Evolutionary conservation across 2,113 vertebrate genomes (phyloP).

Genomic region (Cyanocitta stelleri): DNA sequence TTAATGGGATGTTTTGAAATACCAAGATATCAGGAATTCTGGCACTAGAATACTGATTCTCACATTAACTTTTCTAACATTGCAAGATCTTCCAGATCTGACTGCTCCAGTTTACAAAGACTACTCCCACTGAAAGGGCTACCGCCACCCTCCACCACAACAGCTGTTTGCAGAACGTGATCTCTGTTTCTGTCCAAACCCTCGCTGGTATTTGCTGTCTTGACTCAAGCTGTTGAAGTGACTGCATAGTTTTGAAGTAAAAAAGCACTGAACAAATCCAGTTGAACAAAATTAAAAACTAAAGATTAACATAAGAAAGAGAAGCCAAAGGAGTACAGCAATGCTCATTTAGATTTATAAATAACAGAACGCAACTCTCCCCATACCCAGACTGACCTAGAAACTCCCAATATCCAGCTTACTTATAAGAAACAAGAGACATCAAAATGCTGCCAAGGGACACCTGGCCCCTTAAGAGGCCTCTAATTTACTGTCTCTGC

Average conservation of each 20-base stretch:
- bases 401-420: neutral
- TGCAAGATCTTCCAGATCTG: neutral
- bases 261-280: neutral
- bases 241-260: neutral
- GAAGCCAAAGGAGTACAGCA: neutral
- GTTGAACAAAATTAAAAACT: neutral
- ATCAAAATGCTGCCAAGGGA: slow-evolving; percentile 6
- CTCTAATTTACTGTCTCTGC: slow-evolving; percentile 5
- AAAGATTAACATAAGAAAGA: neutral
- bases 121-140: neutral
- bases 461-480: slow-evolving; percentile 44
- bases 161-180: neutral
- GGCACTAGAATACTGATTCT: neutral
- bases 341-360: neutral
- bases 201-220: neutral
- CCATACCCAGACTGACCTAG: neutral
- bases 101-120: neutral
- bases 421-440: neutral
- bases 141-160: neutral
- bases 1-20: neutral
- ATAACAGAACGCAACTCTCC: neutral
- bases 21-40: neutral
- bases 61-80: neutral
- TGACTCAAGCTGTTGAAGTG: neutral
- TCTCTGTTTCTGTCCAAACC: neutral